These are phyloP conservation scores for Tetheella fluctuosa DNA, from an alignment of 2,888 invertebrate species.

Conservation along the genomic window DNA sequence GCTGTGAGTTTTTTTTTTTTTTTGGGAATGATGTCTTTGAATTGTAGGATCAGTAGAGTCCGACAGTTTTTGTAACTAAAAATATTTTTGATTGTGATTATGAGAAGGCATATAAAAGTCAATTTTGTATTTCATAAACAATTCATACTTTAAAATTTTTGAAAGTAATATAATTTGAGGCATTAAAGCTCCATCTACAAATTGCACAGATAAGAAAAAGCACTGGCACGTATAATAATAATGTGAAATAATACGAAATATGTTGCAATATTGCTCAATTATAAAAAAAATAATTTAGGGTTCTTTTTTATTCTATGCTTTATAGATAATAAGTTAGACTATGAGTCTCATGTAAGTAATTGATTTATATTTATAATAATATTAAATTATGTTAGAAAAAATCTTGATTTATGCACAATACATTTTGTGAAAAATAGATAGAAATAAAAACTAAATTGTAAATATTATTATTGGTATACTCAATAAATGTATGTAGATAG, in stretches of 20 bases:
- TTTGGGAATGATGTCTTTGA: neutral
- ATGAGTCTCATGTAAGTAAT: neutral
- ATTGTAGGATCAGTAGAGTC: neutral
- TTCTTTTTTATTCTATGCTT: neutral
- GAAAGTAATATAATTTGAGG: too few species aligned
- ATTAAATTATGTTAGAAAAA: neutral
- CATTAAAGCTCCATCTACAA: neutral
- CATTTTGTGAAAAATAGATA: neutral
- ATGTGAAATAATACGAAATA: neutral
- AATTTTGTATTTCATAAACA: too few species aligned
- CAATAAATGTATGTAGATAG: neutral
- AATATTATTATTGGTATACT: neutral
- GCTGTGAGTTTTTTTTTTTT: constrained; percentile 30
- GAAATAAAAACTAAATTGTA: constrained; percentile 1
- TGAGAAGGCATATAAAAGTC: too few species aligned
- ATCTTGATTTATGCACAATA: neutral
- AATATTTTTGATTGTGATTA: too few species aligned
- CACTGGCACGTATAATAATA: neutral
- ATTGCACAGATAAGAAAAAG: neutral
- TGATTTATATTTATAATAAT: neutral
- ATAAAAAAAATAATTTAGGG: neutral
- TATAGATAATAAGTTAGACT: neutral
- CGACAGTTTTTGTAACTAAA: too few species aligned
- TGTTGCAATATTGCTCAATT: constrained; percentile 3
- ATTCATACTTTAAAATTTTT: too few species aligned